These are phyloP conservation scores for Idaea biselata DNA, from an alignment of 2,888 invertebrate genomes.

Conservation along the genomic window DNA sequence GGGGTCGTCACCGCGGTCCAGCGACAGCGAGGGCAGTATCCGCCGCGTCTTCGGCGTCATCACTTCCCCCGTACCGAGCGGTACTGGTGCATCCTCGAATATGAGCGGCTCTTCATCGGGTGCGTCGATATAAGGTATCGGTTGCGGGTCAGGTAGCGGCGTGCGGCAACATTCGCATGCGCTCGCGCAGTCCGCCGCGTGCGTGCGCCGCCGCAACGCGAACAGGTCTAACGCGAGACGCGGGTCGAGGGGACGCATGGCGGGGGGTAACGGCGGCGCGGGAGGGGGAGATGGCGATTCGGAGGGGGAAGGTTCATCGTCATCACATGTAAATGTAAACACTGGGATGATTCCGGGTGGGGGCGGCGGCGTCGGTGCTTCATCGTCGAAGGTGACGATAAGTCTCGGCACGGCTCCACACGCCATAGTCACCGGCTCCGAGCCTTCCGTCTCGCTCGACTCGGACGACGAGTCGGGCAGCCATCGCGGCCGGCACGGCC, in stretches of 20 bases:
- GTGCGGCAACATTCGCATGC: slow-evolving; percentile 74
- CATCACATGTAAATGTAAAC: slow-evolving; percentile 72
- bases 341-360: slow-evolving; percentile 67
- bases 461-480: slow-evolving; percentile 57
- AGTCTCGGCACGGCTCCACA: slow-evolving; percentile 39
- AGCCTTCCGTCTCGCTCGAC: slow-evolving; percentile 68
- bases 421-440: background rate
- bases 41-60: slow-evolving; percentile 59
- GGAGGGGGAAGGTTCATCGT: slow-evolving; percentile 53
- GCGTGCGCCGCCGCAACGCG: slow-evolving; percentile 41
- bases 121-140: slow-evolving; percentile 73
- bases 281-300: slow-evolving; percentile 33
- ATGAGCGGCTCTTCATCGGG: slow-evolving; percentile 70
- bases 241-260: slow-evolving; percentile 68
- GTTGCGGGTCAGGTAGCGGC: slow-evolving; percentile 65
- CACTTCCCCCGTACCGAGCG: slow-evolving; percentile 25
- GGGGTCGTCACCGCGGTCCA: slow-evolving; percentile 60
- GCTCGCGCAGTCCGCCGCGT: slow-evolving; percentile 68
- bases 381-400: slow-evolving; percentile 63
- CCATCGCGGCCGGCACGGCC: slow-evolving; percentile 51
- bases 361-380: slow-evolving; percentile 49
- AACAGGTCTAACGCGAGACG: slow-evolving; percentile 64
- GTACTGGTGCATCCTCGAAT: slow-evolving; percentile 53
- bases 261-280: slow-evolving; percentile 57
- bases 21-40: slow-evolving; percentile 67